Evolutionary conservation across 64 coral and sea anemone genomes (phyloP), one percentile per base, ranked within the genome.

Genomic region (Porites lutea): DNA sequence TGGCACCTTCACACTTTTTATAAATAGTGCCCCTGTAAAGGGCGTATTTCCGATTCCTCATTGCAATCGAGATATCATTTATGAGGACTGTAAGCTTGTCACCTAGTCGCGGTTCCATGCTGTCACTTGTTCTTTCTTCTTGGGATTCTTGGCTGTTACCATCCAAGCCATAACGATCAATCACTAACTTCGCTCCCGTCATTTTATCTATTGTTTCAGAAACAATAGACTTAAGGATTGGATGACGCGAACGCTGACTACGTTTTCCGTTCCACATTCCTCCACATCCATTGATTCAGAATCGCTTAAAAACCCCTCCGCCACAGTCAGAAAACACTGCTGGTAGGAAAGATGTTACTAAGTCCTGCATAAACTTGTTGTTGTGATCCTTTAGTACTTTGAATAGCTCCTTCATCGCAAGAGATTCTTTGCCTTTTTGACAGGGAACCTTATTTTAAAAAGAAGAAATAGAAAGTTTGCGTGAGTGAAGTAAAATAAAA

Each of bases 391-490:
- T 78, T 19, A 78, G 8, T n/a, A 20, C 51, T 54, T 77, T 77
- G 75, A 72, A 46, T 23, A 72, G 27, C 70, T 72, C 70, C 21
- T 72, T 72, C 70, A 72, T 72, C 9, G 70, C 70, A 23, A 72
- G 21, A 45, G 37, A 72, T 72, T 72, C 70, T 23, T 72, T 72
- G 27, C 27, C 70, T 37, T 72, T 37, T 72, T 9, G 77, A 59
- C 77, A 79, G 49, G 49, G 77, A 10, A 79, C 22, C 50, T 82
- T 54, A 54, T n/a, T n/a, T n/a, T n/a, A 54, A 54, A n/a, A 82
- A 61, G n/a, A 59, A 53, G 63, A 66, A 66, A 66, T 18, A 66
- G 5, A 71, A 71, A 6, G 8, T 7, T 22, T 23, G 67, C n/a
- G n/a, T n/a, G n/a, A n/a, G n/a, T n/a, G n/a, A n/a, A n/a, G n/a